Base-by-base conservation (phyloP, 2,888 invertebrate species). In the Syritta pipiens region DNA sequence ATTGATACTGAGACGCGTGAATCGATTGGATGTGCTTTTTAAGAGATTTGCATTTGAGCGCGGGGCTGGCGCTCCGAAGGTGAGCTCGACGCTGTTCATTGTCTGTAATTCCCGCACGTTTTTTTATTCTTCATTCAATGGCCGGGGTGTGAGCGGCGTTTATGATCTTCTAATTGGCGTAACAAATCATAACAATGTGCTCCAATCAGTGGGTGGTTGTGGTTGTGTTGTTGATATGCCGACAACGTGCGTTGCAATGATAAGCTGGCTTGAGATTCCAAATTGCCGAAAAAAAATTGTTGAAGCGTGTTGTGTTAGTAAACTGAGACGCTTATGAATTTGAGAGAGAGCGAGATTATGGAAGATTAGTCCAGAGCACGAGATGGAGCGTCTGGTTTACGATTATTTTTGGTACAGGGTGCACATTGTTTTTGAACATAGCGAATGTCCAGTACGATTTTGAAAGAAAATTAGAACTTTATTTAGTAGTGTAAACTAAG, bases 81-180 rank as follows among this genome's bases (percentile, higher is more conserved):
- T 60, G 32, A 59, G 19, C 6, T 26, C 20, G 19, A 10, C 17
- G 42, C 48, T 10, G 17, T 22, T 49, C 35, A 37, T 51, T 77
- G 26, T 63, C 62, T 35, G 37, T 44, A 62, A 44, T 62, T 62
- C 26, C 32, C 42, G 65, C 60, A 77, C 77, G 60, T 67, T 68
- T 67, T 55, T 26, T 12, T 26, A 9, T n/a, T n/a, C n/a, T n/a
- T 37, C 37, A 49, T 60, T 46, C 3, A 48, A 60, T 30, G 9
- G 35, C 20, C 24, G n/a, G 65, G 48, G 49, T 28, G 55, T 60
- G 65, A 53, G 59, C 2, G 26, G 17, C 5, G n/a, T 65, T 77
- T 48, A 55, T 72, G 46, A 30, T 42, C 51, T 44, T 28, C 26
- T 59, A 60, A 71, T 77, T 42, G 53, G 24, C 60, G 60, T 44